These are phyloP conservation scores for Venturia canescens DNA, from an alignment of 1,140 invertebrate species.

Conservation along the genomic window DNA sequence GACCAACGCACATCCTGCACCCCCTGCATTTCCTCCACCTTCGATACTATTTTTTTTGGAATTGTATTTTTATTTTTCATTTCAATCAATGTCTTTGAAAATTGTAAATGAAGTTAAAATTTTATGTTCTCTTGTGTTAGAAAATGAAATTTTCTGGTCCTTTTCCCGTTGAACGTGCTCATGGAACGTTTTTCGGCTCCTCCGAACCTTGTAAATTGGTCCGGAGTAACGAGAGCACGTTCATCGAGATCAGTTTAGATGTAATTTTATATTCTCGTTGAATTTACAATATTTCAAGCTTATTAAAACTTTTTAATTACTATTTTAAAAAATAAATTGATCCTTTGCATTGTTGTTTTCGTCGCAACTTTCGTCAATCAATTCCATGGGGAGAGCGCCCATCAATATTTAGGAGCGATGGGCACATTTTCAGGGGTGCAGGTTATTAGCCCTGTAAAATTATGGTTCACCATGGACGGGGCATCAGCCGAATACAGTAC, in stretches of 20 bases:
- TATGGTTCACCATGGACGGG: conserved; percentile 51
- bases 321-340: too few relatives aligned
- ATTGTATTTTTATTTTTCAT: conserved; percentile 9
- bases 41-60: conserved; percentile 14
- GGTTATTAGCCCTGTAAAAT: conserved; percentile 33
- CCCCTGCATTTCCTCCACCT: conserved; percentile 30
- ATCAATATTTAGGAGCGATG: conserved; percentile 20
- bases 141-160: too few relatives aligned
- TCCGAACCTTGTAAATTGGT: too few relatives aligned
- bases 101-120: not conserved
- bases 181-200: too few relatives aligned
- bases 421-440: conserved; percentile 49
- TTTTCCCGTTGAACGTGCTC: too few relatives aligned
- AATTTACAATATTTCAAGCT: too few relatives aligned
- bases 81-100: conserved; percentile 33
- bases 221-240: too few relatives aligned
- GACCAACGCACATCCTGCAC: conserved; percentile 50
- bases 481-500: conserved; percentile 53
- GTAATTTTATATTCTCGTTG: too few relatives aligned
- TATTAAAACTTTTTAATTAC: too few relatives aligned
- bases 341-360: too few relatives aligned
- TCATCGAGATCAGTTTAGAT: too few relatives aligned
- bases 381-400: not conserved
- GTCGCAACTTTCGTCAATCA: not conserved
- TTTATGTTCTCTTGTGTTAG: not conserved